A percentile compares a stretch with the other conserved stretches of the same genome.
phyloP scores from a whole-genome alignment of 2,888 invertebrate genomes.

The Vannuccia rotundouncinata region DNA sequence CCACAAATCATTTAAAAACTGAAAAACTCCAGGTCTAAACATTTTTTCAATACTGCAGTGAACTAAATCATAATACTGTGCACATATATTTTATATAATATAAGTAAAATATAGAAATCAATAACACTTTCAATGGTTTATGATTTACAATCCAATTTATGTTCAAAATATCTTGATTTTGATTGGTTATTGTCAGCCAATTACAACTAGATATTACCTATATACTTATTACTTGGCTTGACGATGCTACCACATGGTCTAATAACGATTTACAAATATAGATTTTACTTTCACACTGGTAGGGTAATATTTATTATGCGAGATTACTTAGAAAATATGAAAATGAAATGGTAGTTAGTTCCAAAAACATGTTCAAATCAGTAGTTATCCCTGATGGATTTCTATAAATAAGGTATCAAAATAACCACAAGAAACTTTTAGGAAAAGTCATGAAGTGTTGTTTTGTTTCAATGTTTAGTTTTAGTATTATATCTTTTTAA shows the following conservation, averaged over 20 bases:
- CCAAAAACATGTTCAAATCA: neutral
- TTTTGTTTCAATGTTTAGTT: slow-evolving; percentile 19
- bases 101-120: slow-evolving; percentile 19
- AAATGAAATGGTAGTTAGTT: slow-evolving; percentile 22
- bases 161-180: slow-evolving; percentile 1
- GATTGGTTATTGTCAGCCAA: slow-evolving; percentile 13
- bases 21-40: neutral
- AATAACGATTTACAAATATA: neutral
- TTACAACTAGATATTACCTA: slow-evolving; percentile 6
- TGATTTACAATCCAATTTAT: neutral
- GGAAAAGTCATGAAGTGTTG: slow-evolving; percentile 19
- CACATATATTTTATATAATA: slow-evolving; percentile 22
- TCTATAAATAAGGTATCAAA: slow-evolving; percentile 16
- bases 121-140: neutral
- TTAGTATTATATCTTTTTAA: slow-evolving; percentile 7
- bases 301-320: slow-evolving; percentile 24
- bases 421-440: slow-evolving; percentile 14
- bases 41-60: neutral
- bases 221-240: neutral
- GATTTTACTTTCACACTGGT: slow-evolving; percentile 14
- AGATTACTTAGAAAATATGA: slow-evolving; percentile 6
- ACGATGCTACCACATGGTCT: too few relatives aligned
- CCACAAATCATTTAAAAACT: neutral
- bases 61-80: slow-evolving; percentile 15
- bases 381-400: slow-evolving; percentile 13